Base-by-base conservation (phyloP, 1,140 invertebrate species). In the Bombus waltoni region DNA sequence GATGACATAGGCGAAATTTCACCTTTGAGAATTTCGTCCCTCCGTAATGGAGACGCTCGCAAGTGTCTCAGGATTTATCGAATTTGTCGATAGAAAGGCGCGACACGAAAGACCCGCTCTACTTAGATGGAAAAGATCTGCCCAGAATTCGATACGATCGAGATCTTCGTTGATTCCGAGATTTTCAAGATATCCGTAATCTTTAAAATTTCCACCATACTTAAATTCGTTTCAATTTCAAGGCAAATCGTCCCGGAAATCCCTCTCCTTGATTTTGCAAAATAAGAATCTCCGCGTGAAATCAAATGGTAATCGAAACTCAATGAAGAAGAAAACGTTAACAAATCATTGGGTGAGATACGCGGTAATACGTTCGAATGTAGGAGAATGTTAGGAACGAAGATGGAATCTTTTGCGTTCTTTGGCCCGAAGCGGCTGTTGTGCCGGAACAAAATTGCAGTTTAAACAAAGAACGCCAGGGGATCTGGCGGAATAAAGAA, bases 101-200 rank as follows among this genome's bases (percentile, higher is more conserved):
- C 10, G 57, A 59, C 9, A 0, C 57, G 3, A 28, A 22, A 10
- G 47, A 53, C 47, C 47, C 3, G 44, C 44, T 57, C 25, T 8
- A 2, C 6, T 25, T 25, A 10, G 57, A 10, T 59, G 10, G 25
- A 10, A 10, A 59, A 9, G 5, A 59, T 28, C 10, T 10, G 0
- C 57, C 25, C 3, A 59, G 10, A 59, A 28, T 28, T 25, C 25
- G 18, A 59, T 28, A 28, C 57, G 25, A 11, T 53, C 47, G 18
- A 22, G 18, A 53, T 53, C 10, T 59, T 25, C 57, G 10, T 28
- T 10, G 57, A 0, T 28, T 3, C 0, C 9, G 3, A 62, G n/a
- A 62, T 5, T 5, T 13, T 10, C 28, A 13, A 28, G 0, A 0
- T 5, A 2, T n/a, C 4, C 59, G 11, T 11, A 13, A 62, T n/a